A percentile compares a stretch with the other conserved stretches of the same genome.
These are phyloP conservation scores for Casuarius casuarius DNA, from an alignment of 2,113 vertebrate species.

Conservation along the genomic window DNA sequence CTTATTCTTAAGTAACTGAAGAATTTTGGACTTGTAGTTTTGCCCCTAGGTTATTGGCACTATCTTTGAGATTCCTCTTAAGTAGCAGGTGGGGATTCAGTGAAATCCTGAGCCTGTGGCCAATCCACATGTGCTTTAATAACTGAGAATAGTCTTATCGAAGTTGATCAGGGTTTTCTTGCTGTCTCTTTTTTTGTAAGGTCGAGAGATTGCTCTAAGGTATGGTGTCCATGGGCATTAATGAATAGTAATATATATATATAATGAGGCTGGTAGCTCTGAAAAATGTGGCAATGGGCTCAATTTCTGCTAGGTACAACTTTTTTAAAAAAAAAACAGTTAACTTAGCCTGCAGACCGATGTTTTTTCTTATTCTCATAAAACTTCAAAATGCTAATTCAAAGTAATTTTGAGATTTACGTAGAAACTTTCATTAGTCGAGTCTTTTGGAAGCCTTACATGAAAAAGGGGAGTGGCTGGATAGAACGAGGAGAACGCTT, in stretches of 20 bases:
- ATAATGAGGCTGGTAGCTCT: background rate
- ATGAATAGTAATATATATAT: background rate
- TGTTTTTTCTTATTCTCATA: background rate
- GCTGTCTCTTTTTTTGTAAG: background rate
- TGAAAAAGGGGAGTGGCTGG: background rate
- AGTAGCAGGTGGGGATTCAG: background rate
- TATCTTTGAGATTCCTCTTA: fast-evolving
- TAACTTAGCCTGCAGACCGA: background rate
- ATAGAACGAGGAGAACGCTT: background rate
- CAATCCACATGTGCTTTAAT: background rate
- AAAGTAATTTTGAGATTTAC: too few species aligned
- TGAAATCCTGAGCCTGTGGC: background rate
- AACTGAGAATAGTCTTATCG: background rate
- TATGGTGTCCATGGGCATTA: background rate
- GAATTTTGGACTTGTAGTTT: background rate
- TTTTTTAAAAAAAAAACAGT: background rate
- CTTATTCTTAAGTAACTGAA: background rate
- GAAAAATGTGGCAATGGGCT: background rate
- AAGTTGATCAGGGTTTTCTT: background rate
- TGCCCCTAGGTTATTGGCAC: background rate
- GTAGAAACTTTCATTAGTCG: background rate
- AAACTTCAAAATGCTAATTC: background rate
- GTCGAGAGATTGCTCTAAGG: background rate
- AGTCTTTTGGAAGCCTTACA: background rate
- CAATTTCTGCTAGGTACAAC: background rate